Conservation (phyloP, 2,113 vertebrate species). For the Petrocephalus zakoni region DNA sequence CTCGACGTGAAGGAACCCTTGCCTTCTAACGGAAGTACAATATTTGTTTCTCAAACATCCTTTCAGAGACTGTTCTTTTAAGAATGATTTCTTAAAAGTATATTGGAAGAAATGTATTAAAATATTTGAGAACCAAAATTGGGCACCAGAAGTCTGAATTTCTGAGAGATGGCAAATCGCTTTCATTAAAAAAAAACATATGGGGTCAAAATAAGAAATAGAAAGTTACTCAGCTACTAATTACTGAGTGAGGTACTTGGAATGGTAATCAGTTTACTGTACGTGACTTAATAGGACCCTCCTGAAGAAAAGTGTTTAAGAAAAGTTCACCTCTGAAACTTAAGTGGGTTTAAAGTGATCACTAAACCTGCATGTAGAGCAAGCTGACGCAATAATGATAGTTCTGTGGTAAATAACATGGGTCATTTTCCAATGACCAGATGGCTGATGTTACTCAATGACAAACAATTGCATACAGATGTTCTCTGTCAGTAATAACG, state of each 20-base stretch:
- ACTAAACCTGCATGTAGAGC: not conserved
- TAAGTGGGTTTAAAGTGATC: not conserved
- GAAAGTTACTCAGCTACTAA: not conserved
- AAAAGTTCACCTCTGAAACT: not conserved
- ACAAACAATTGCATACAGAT: not conserved
- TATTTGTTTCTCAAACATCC: not conserved
- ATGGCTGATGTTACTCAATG: constrained; percentile 15
- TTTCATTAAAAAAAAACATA: not conserved
- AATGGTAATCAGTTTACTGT: constrained; percentile 10
- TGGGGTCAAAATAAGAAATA: not conserved
- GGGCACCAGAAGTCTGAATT: not conserved
- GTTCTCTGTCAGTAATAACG: not conserved
- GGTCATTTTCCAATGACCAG: not conserved
- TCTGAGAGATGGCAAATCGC: not conserved
- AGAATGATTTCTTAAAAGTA: not conserved
- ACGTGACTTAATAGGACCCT: not conserved
- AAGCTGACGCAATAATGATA: not conserved
- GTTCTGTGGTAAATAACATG: not conserved
- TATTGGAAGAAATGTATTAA: not conserved
- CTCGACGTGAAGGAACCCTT: not conserved
- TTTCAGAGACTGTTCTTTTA: not conserved
- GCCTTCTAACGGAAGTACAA: not conserved
- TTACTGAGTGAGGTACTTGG: not conserved
- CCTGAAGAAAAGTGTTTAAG: not conserved
- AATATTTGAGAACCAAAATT: not conserved